Base-by-base conservation (phyloP, 2,797 vertebrate species). In the Ceryle rudis region DNA sequence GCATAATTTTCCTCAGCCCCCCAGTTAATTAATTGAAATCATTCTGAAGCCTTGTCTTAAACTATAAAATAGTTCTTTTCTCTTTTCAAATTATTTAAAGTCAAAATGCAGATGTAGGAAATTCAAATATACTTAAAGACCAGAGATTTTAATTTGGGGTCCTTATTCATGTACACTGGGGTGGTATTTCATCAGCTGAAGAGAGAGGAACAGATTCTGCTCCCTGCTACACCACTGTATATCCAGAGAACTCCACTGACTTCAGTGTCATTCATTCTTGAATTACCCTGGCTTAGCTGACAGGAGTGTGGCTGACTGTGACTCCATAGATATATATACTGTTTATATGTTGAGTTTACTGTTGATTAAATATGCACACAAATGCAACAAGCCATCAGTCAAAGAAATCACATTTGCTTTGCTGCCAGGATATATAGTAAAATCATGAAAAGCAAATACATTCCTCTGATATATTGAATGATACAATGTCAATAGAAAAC, bases 311-410 rank as follows among this genome's bases (percentile, higher is more conserved):
- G 51, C 62, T 95, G 85, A 54, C 51, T 90, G 61, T 83, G 66
- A 91, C 70, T 96, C 62, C 52, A 77, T 0, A 73, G 60, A 91
- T 65, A 86, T 57, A 91, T 67, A 61, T 55, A 67, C n/a, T 75
- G 70, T 96, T 94, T 92, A 92, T 91, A 91, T 73, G 19, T 94
- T 87, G 90, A 93, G 78, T 93, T 77, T 95, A 81, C 96, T 95
- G 92, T 95, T 96, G 92, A 97, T 97, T 96, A 97, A 94, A 95
- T 97, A 96, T 93, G 92, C 93, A 93, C 72, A 96, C 57, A 95
- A 95, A 95, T 83, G 60, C 90, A 97, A 95, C 86, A 95, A 92
- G 86, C 82, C 93, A 97, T 96, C 94, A 96, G 80, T 96, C 95
- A 97, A 89, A 97, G 62, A 96, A 97, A 97, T 97, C 89, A 70